These are phyloP conservation scores for Pseudorhiza aurosa DNA, from an alignment of 30 jellyfish, hydroid and myxozoan genomes.

Conservation along the genomic window DNA sequence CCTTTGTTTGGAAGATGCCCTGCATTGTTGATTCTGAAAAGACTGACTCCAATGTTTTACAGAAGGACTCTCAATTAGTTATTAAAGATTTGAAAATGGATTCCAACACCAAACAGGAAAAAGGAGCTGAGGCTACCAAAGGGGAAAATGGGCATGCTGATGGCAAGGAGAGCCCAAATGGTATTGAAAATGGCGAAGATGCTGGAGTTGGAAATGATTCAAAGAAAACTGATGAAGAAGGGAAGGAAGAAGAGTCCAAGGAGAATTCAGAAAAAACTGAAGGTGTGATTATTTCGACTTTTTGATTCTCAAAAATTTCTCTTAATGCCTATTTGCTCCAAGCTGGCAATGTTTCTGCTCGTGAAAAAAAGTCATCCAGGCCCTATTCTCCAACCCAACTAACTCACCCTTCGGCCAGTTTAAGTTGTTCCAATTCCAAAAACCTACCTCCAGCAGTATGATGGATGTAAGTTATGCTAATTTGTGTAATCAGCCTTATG, in stretches of 20 bases:
- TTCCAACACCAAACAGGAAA: background rate
- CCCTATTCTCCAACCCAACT: too few species aligned
- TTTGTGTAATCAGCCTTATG: too few species aligned
- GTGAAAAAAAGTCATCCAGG: too few species aligned
- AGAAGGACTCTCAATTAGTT: background rate
- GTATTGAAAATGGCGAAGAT: background rate
- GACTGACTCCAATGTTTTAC: background rate
- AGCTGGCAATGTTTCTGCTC: background rate
- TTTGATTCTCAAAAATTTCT: background rate
- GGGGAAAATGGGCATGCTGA: conserved; percentile 17
- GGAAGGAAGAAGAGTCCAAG: background rate
- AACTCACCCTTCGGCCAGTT: too few species aligned
- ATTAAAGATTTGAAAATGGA: background rate
- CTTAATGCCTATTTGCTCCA: background rate
- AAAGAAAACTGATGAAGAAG: background rate
- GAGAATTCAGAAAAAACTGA: conserved; percentile 5
- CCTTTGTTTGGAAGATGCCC: conserved; percentile 64
- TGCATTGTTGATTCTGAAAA: conserved; percentile 59
- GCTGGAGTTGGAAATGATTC: background rate
- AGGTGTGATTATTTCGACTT: background rate
- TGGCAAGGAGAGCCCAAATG: background rate
- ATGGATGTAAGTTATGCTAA: too few species aligned
- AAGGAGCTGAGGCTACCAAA: background rate
- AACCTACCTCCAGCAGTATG: too few species aligned
- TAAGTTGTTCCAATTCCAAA: too few species aligned